These are phyloP conservation scores for Okapia johnstoni DNA, from an alignment of 2,113 vertebrate species.

Conservation along the genomic window DNA sequence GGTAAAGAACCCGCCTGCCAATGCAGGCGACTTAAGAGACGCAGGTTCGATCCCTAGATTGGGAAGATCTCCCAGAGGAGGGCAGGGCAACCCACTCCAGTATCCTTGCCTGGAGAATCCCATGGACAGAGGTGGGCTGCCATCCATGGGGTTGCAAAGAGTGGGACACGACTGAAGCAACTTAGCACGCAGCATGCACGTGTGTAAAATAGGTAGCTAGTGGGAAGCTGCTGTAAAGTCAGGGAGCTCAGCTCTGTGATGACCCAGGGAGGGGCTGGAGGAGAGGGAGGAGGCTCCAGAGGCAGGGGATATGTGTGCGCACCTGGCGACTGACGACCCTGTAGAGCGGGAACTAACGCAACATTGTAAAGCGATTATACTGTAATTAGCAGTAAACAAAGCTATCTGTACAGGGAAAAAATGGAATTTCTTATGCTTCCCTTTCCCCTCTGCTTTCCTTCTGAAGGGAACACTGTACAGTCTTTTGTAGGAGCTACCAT, in stretches of 20 bases:
- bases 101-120: background rate
- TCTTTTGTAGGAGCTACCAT: background rate
- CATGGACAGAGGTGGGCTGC: background rate
- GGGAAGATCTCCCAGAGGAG: background rate
- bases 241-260: background rate
- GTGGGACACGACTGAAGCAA: background rate
- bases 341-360: background rate
- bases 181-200: background rate
- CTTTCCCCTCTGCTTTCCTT: background rate
- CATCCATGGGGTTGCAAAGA: background rate
- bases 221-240: background rate
- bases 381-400: background rate
- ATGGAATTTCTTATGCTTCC: background rate
- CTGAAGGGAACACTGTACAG: background rate
- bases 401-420: background rate
- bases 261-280: background rate
- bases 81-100: background rate
- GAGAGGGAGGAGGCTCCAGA: background rate
- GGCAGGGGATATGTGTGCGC: background rate
- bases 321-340: accelerated
- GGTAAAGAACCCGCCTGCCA: background rate
- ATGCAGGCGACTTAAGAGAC: background rate
- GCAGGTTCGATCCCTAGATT: background rate
- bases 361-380: background rate
- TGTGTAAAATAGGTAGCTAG: background rate